Conservation (phyloP, 1,140 invertebrate species). For the Lordiphosa clarofinis region DNA sequence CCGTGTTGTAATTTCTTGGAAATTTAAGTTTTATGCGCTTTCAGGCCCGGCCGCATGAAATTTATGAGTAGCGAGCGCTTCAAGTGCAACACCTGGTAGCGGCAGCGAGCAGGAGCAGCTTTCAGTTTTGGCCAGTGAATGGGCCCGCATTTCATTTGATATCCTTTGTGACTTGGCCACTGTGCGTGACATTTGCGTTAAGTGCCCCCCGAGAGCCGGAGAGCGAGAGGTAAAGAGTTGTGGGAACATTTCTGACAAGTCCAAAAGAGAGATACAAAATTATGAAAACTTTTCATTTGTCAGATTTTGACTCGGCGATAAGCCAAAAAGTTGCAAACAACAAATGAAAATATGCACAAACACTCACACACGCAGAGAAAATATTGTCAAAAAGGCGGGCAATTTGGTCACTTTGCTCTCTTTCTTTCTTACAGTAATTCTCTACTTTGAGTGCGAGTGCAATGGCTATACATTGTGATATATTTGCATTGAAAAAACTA, state of each 20-base stretch:
- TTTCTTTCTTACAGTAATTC: constrained; percentile 27
- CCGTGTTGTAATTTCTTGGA: constrained; percentile 74
- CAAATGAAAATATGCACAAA: constrained; percentile 59
- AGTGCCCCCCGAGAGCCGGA: constrained; percentile 27
- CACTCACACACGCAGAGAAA: constrained; percentile 28
- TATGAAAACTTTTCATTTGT: constrained; percentile 58
- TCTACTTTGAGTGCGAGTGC: constrained; percentile 35
- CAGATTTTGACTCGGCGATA: constrained; percentile 45
- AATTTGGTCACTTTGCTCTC: constrained; percentile 23
- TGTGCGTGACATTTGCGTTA: constrained; percentile 76
- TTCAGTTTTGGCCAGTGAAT: constrained; percentile 32
- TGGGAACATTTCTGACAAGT: constrained; percentile 50
- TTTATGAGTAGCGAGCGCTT: constrained; percentile 61
- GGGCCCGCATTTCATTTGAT: constrained; percentile 68
- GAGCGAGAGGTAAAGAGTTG: constrained; percentile 28
- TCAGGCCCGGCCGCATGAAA: constrained; percentile 60
- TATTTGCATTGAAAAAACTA: constrained; percentile 16
- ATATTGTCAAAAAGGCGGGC: constrained; percentile 54
- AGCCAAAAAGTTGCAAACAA: constrained; percentile 54
- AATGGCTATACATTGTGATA: constrained; percentile 32
- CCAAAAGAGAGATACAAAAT: constrained; percentile 11
- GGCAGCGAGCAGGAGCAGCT: constrained; percentile 20
- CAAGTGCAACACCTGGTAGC: constrained; percentile 73
- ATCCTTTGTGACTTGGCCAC: constrained; percentile 67
- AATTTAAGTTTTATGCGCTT: constrained; percentile 67